phyloP scores from a whole-genome alignment of 2,888 invertebrate species.

The Conomelus anceps region DNA sequence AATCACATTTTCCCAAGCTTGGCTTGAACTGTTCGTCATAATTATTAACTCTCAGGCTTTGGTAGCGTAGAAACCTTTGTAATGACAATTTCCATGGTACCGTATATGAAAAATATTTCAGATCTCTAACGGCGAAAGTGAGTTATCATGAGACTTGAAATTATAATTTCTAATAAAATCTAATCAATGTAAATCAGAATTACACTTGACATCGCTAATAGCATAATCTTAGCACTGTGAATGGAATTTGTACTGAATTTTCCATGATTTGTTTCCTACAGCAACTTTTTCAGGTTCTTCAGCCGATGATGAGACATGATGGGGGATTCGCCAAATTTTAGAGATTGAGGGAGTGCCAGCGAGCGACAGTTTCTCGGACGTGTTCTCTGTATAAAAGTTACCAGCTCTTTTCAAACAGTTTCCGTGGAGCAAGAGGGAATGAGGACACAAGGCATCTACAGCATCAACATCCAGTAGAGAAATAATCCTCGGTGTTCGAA shows the following conservation, averaged over 20 bases:
- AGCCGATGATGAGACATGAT: neutral
- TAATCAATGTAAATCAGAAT: too few relatives aligned
- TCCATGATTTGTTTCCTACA: neutral
- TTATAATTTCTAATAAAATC: too few relatives aligned
- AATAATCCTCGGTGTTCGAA: neutral
- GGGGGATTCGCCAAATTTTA: neutral
- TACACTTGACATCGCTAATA: too few relatives aligned
- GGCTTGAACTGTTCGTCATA: too few relatives aligned
- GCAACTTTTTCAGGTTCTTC: neutral
- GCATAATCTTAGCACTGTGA: too few relatives aligned
- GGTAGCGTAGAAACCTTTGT: too few relatives aligned
- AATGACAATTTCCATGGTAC: too few relatives aligned
- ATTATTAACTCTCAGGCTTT: too few relatives aligned
- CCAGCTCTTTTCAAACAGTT: neutral
- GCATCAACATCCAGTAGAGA: neutral
- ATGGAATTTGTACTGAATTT: neutral
- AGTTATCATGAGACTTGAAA: too few relatives aligned
- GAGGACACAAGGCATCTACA: neutral
- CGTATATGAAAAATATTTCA: too few relatives aligned
- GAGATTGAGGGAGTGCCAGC: neutral
- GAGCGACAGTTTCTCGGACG: neutral
- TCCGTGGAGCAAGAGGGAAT: neutral
- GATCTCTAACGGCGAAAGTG: too few relatives aligned
- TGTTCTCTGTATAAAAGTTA: neutral
- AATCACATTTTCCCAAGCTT: too few relatives aligned